Evolutionary conservation across 2,797 vertebrate genomes (phyloP).

Genomic region (Emys orbicularis): DNA sequence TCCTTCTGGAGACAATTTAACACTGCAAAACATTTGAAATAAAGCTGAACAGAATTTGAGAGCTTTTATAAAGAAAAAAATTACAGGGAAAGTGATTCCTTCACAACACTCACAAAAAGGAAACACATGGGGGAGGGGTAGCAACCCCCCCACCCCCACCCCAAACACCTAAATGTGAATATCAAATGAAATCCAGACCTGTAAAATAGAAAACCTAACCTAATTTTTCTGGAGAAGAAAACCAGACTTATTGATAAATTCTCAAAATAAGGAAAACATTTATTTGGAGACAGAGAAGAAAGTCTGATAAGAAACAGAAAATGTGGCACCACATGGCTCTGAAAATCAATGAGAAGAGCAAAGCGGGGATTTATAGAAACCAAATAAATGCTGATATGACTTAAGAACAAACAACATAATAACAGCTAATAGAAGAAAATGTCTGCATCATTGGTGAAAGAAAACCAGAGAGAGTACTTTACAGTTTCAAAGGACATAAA

Average conservation of each 20-base stretch:
- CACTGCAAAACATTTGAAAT: conserved; percentile 6
- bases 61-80: conserved; percentile 21
- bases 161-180: background rate
- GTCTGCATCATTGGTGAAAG: background rate
- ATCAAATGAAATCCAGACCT: conserved; percentile 44
- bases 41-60: conserved; percentile 28
- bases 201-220: background rate
- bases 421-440: background rate
- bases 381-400: background rate
- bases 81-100: background rate
- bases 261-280: conserved; percentile 19
- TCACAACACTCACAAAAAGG: conserved; percentile 26
- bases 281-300: conserved; percentile 25
- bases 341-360: background rate
- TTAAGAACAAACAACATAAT: conserved; percentile 37
- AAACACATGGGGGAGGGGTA: conserved; percentile 28
- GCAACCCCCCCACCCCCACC: background rate
- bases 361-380: conserved; percentile 24
- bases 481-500: background rate
- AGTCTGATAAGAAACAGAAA: conserved; percentile 1
- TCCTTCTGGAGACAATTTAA: conserved; percentile 58
- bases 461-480: background rate
- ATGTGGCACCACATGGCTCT: background rate
- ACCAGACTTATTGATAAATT: background rate
- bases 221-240: background rate